A percentile compares a stretch with the other conserved stretches of the same genome.
Conservation (phyloP, 2,888 invertebrate genomes). For the Lathronympha strigana region DNA sequence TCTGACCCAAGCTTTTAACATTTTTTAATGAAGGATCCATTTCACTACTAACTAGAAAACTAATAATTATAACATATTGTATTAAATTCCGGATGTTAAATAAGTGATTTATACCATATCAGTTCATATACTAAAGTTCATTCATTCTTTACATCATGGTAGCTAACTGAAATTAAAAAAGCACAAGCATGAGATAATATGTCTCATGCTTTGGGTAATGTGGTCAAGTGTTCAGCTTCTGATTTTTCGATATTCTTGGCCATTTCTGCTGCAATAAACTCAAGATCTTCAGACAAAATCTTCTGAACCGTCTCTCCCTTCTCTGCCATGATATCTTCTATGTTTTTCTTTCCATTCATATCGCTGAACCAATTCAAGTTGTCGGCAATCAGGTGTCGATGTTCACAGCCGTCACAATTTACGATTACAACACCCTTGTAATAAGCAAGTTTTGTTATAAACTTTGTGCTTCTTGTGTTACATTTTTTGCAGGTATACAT, state of each 20-base stretch:
- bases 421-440: slow-evolving; percentile 96
- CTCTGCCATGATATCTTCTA: slow-evolving; percentile 94
- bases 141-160: not conserved
- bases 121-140: no score
- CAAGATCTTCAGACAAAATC: slow-evolving; percentile 77
- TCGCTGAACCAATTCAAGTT: slow-evolving; percentile 97
- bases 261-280: slow-evolving; percentile 75
- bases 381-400: slow-evolving; percentile 97
- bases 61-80: no score
- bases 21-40: no score
- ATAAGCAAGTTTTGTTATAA: slow-evolving; percentile 94
- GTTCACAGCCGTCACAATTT: slow-evolving; percentile 93
- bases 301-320: slow-evolving; percentile 93
- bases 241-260: slow-evolving; percentile 53
- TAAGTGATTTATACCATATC: no score
- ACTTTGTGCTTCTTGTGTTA: slow-evolving; percentile 88
- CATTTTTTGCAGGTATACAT: slow-evolving; percentile 96
- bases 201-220: slow-evolving; percentile 40
- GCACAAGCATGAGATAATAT: not conserved
- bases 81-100: no score
- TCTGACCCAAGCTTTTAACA: no score
- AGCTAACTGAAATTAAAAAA: not conserved
- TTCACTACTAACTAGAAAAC: no score
- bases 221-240: slow-evolving; percentile 45
- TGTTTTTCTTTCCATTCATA: slow-evolving; percentile 90